Evolutionary conservation across 2,888 invertebrate species (phyloP).

Genomic region (Dicycla oo): DNA sequence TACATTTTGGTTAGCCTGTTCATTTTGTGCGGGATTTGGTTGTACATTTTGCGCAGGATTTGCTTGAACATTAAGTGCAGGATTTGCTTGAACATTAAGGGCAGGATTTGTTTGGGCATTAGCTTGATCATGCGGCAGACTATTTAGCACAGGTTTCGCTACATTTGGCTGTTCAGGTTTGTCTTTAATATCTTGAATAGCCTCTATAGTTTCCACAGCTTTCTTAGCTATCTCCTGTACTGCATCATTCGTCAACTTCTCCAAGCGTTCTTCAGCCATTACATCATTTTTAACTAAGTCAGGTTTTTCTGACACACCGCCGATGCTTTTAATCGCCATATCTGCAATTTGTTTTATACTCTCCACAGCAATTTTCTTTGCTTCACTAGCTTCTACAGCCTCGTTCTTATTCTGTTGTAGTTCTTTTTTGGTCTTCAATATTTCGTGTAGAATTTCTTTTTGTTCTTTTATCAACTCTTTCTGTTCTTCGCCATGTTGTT

Average conservation of each 20-base stretch:
- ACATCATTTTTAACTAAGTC: conserved; percentile 65
- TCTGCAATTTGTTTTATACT: conserved; percentile 88
- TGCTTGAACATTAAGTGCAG: background rate
- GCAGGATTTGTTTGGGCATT: conserved; percentile 1
- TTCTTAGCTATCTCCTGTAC: conserved; percentile 87
- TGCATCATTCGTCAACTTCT: conserved; percentile 80
- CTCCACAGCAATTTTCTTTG: conserved; percentile 88
- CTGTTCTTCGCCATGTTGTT: conserved; percentile 93
- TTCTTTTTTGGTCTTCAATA: conserved; percentile 90
- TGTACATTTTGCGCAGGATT: conserved; percentile 1
- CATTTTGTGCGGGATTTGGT: conserved; percentile 5
- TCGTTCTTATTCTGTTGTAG: conserved; percentile 85
- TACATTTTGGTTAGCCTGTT: background rate
- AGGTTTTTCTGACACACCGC: conserved; percentile 83
- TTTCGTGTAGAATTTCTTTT: conserved; percentile 91
- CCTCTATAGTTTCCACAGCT: conserved; percentile 84
- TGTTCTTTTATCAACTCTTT: conserved; percentile 92
- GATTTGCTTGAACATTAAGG: conserved; percentile 23
- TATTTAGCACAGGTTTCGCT: conserved; percentile 28
- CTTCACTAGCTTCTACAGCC: conserved; percentile 80
- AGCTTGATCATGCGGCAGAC: conserved; percentile 9
- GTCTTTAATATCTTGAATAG: conserved; percentile 85
- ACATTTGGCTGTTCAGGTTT: conserved; percentile 59
- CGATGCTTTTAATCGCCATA: conserved; percentile 86
- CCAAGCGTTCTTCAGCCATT: conserved; percentile 74